Conservation (phyloP, 2,797 vertebrate species). For the Coregonus ussuriensis region DNA sequence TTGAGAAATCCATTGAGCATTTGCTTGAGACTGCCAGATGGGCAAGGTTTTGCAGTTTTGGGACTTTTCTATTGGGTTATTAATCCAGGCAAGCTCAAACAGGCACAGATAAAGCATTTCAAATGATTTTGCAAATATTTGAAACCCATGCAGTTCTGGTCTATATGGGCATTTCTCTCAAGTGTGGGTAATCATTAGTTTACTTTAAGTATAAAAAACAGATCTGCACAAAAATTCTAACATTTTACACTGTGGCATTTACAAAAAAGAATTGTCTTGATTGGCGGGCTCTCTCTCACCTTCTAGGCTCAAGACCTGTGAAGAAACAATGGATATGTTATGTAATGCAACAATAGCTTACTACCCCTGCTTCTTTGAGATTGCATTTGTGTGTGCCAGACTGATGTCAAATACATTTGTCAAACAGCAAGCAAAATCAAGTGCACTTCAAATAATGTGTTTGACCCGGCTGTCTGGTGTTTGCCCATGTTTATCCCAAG, state of each 20-base stretch:
- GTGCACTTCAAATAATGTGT: background rate
- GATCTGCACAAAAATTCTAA: slow-evolving; percentile 32
- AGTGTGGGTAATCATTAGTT: background rate
- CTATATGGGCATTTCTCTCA: background rate
- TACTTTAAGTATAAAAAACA: slow-evolving; percentile 32
- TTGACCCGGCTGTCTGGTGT: background rate
- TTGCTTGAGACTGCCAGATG: no score
- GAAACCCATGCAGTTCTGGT: no score
- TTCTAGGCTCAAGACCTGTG: slow-evolving; percentile 47
- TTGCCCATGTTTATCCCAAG: background rate
- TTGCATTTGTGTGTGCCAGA: background rate
- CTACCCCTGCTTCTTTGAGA: background rate
- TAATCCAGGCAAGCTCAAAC: no score
- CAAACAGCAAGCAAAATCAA: background rate
- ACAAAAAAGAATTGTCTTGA: slow-evolving; percentile 38
- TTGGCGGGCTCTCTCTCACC: slow-evolving; percentile 29
- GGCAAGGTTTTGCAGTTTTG: no score
- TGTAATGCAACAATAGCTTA: background rate
- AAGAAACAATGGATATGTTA: slow-evolving; percentile 10
- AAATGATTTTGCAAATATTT: no score
- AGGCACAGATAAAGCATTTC: no score
- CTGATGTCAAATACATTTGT: background rate
- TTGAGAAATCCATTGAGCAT: no score
- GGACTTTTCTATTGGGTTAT: no score
- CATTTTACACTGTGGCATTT: slow-evolving; percentile 54